Base-by-base conservation (phyloP, 2,888 invertebrate genomes). In the Frankliniella fusca region DNA sequence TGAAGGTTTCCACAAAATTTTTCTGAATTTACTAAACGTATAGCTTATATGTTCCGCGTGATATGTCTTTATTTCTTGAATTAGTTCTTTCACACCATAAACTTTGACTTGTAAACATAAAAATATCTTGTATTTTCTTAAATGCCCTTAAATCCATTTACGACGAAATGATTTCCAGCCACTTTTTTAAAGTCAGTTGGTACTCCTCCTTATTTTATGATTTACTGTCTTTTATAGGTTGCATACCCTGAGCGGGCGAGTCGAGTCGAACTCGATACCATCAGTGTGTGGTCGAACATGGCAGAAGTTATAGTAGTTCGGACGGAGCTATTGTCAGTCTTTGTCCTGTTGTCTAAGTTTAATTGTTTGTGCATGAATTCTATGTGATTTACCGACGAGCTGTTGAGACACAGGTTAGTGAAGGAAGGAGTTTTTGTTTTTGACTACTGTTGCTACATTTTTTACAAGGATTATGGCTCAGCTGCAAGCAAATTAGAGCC, bases 201-300 rank as follows among this genome's bases (percentile, higher is more conserved):
- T 76, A 1, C 70, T 11, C 70, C 70, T 27, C 1, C 27, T 27
- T 76, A 2, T 27, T 70, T 70, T 20, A 20, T 23, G 23, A n/a
- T 70, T 70, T 27, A 10, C 23, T 27, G 27, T 8, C 38, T 38
- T 38, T 10, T 27, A 10, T 76, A 11, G 27, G 70, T 76, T 76
- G 70, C 27, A 27, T 76, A 23, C 70, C 70, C 70, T 76, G 70
- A 27, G 23, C 27, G 27, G 23, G 27, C 70, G 27, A 5, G 70
- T 76, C 70, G 70, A 76, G 27, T 27, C 70, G 70, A 76, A 27
- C 70, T 76, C 70, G 70, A 38, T 38, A 38, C 38, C 3, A 76
- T 27, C 70, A 76, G 70, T 76, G 70, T 76, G 70, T 76, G 70
- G 70, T 76, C 70, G 70, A 76, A 76, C 70, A 76, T 76, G 70